Evolutionary conservation across 2,888 invertebrate species (phyloP), one percentile per base, ranked within the genome.

Genomic region (Platynereis dumerilii): DNA sequence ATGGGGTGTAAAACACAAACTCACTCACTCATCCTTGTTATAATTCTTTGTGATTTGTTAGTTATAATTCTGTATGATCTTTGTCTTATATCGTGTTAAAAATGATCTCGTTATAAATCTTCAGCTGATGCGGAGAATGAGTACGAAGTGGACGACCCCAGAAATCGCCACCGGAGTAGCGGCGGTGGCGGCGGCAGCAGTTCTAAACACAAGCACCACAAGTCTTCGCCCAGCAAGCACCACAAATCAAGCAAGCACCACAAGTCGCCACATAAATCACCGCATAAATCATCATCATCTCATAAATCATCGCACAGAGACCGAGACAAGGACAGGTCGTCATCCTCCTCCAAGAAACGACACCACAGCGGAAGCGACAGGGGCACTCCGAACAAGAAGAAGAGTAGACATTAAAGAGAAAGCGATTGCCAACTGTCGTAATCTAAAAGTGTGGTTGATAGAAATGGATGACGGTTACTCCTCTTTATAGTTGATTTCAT

Each of bases 301-400:
- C 56, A 58, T n/a, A n/a, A 55, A 55, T 27, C 15, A 45, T 44
- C 45, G 39, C 28, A 42, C 24, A 44, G 17, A 56, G 44, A 42
- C 24, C 20, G 20, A 48, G 58, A 39, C n/a, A 60, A 60, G 60
- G 42, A 39, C 7, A n/a, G n/a, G n/a, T n/a, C n/a, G n/a, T n/a
- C n/a, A n/a, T 34, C 34, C 7, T 34, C 34, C 7, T 12, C 34
- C 5, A 34, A 34, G n/a, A 69, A 69, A 29, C 42, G 69, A 1
- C 56, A 29, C 17, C 67, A 67, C 52, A 66, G 66, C 57, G 60
- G 66, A n/a, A 53, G 64, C 54, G 24, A 48, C 20, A 58, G 63
- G 22, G 28, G 54, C 24, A 34, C 58, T 24, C 60, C 44, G 42
- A 58, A 67, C n/a, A 67, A 65, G 57, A 60, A 64, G 42, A 57